A percentile compares a stretch with the other conserved stretches of the same genome.
phyloP scores from a whole-genome alignment of 2,797 vertebrate species.

The Coracias cyanogaster region DNA sequence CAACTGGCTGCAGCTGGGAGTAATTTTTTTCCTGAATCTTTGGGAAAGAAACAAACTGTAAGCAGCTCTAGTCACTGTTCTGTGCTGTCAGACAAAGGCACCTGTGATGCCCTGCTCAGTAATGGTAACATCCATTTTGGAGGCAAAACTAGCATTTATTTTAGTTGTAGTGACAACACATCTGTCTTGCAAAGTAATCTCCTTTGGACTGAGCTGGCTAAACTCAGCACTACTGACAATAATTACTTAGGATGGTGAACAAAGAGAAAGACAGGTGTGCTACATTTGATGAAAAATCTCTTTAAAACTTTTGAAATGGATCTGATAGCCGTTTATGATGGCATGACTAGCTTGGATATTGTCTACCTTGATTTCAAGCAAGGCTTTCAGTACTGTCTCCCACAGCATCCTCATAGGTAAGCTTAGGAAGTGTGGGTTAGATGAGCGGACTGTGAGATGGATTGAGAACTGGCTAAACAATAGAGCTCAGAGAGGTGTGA shows the following conservation, averaged over 20 bases:
- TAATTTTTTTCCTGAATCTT: background rate
- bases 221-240: background rate
- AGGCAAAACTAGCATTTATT: background rate
- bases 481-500: no score
- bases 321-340: no score
- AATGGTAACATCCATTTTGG: background rate
- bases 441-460: no score
- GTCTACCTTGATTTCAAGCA: no score
- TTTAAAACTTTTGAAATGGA: background rate
- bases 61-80: background rate
- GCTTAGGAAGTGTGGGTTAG: no score
- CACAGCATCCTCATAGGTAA: no score
- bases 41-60: background rate
- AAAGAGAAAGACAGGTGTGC: background rate
- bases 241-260: background rate
- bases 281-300: background rate
- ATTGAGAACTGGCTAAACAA: no score
- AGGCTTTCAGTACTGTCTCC: no score
- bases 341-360: no score
- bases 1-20: background rate
- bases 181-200: background rate
- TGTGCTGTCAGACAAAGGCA: background rate
- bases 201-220: background rate
- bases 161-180: background rate
- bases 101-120: background rate